phyloP scores from a whole-genome alignment of 2,797 vertebrate species.

The Melanotaenia nigrans region DNA sequence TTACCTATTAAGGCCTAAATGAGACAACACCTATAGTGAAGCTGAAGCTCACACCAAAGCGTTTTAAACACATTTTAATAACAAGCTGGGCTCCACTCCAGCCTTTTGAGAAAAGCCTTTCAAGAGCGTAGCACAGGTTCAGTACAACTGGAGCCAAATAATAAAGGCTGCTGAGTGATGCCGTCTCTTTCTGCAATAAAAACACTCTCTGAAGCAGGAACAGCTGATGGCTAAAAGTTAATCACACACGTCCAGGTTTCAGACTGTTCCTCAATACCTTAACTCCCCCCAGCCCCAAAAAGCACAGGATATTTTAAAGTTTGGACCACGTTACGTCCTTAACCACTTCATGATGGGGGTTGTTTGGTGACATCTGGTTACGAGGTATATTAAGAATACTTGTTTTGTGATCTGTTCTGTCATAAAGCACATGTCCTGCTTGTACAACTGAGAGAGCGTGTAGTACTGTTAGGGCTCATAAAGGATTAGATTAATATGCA shows the following conservation, averaged over 20 bases:
- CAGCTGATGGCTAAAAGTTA: conserved; percentile 55
- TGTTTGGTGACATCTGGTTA: not conserved
- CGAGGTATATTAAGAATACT: not conserved
- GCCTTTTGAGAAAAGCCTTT: conserved; percentile 44
- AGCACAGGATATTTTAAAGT: not conserved
- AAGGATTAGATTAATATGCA: conserved; percentile 20
- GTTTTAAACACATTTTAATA: conserved; percentile 62
- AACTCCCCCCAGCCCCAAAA: not conserved
- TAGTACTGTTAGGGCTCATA: conserved; percentile 21
- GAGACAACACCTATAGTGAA: conserved; percentile 55
- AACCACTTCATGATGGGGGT: conserved; percentile 5
- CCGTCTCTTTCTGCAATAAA: conserved; percentile 69
- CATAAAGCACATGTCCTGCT: conserved; percentile 41
- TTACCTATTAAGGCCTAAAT: conserved; percentile 49
- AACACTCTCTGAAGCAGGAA: conserved; percentile 36
- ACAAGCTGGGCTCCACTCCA: conserved; percentile 53
- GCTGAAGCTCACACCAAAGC: conserved; percentile 43
- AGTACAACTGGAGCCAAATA: conserved; percentile 57
- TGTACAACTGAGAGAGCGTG: conserved; percentile 29
- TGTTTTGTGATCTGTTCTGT: conserved; percentile 20
- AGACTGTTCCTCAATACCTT: conserved; percentile 47
- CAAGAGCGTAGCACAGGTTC: conserved; percentile 38
- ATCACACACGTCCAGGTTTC: conserved; percentile 47
- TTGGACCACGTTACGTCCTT: conserved; percentile 3
- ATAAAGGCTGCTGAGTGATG: conserved; percentile 77